These are phyloP conservation scores for Ophioderma brevispina DNA, from an alignment of 35 echinoderm and acorn worm species.

Conservation along the genomic window DNA sequence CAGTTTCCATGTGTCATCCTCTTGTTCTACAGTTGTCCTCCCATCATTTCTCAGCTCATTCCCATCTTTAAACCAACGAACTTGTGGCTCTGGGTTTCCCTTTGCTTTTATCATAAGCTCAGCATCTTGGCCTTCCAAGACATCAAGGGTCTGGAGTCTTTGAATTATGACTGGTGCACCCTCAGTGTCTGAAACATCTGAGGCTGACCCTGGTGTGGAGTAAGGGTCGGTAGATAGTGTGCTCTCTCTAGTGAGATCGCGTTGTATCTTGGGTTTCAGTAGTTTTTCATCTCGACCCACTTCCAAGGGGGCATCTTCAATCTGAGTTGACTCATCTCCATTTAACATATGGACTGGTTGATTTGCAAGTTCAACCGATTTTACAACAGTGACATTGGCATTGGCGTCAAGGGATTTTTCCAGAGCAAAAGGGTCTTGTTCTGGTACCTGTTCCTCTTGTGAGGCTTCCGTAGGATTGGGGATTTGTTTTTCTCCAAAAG, in stretches of 20 bases:
- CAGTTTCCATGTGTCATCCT: background rate
- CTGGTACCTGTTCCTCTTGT: background rate
- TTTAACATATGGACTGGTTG: too few species aligned
- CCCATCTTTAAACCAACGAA: constrained; percentile 24
- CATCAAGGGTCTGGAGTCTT: background rate
- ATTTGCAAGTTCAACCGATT: background rate
- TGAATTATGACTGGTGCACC: background rate
- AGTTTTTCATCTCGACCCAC: too few species aligned
- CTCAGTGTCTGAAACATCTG: background rate
- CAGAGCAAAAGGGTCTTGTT: background rate
- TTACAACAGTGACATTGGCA: background rate
- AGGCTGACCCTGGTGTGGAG: constrained; percentile 2
- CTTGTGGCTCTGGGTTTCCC: constrained; percentile 18
- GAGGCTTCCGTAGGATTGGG: too few species aligned
- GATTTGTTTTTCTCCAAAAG: too few species aligned
- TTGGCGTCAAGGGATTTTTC: background rate
- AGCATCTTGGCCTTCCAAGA: constrained; percentile 18
- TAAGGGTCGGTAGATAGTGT: background rate
- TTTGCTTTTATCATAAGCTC: background rate
- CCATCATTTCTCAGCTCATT: background rate
- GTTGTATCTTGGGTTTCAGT: too few species aligned
- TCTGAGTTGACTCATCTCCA: background rate
- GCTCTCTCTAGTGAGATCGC: background rate
- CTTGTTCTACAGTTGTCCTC: background rate
- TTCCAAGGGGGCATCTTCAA: background rate